A percentile compares a stretch with the other conserved stretches of the same genome.
Conservation (phyloP, 1,140 invertebrate species). For the Rhopalosiphum padi region DNA sequence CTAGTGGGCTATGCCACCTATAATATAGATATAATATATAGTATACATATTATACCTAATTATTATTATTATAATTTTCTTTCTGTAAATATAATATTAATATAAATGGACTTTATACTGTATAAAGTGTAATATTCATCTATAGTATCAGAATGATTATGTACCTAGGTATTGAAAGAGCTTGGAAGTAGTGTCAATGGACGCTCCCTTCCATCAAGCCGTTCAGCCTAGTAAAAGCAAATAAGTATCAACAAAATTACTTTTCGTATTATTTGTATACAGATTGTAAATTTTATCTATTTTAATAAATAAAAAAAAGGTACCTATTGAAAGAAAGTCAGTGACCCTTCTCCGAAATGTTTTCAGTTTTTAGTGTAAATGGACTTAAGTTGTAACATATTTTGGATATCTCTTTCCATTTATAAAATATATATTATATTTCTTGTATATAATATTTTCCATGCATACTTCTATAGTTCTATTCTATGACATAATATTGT, state of each 20-base stretch:
- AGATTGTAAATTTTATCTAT: too few species aligned
- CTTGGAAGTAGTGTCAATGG: too few species aligned
- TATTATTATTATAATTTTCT: neutral
- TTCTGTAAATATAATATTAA: neutral
- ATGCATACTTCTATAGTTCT: neutral
- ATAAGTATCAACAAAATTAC: too few species aligned
- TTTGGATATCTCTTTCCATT: neutral
- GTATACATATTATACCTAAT: neutral
- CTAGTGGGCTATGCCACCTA: neutral
- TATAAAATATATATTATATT: neutral
- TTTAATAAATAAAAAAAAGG: too few species aligned
- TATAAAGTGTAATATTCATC: too few species aligned
- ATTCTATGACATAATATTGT: neutral
- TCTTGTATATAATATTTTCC: neutral
- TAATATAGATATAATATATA: neutral
- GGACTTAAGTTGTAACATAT: neutral
- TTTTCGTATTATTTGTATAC: too few species aligned
- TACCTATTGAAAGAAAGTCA: too few species aligned
- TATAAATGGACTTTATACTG: neutral
- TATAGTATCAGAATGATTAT: too few species aligned
- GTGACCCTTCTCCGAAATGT: neutral
- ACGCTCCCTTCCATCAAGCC: too few species aligned
- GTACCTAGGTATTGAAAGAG: too few species aligned
- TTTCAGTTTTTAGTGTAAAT: neutral
- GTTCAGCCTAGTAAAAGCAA: too few species aligned